phyloP scores from a whole-genome alignment of 2,113 vertebrate genomes.

The Phaethornis superciliosus region DNA sequence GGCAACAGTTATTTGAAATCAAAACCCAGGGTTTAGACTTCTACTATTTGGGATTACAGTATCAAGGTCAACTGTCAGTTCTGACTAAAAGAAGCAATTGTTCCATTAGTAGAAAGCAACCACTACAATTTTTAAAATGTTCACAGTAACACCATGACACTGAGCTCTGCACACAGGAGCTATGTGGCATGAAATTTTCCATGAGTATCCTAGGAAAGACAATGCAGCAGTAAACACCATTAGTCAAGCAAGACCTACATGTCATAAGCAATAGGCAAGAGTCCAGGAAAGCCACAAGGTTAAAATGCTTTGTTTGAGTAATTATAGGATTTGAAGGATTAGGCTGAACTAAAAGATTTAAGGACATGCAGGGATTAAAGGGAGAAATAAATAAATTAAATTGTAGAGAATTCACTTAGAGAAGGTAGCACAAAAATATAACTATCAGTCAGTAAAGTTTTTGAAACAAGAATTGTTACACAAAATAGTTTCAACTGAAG shows the following conservation, averaged over 20 bases:
- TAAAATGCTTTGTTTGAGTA: slow-evolving; percentile 68
- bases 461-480: not conserved
- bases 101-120: not conserved
- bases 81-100: not conserved
- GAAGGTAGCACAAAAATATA: not conserved
- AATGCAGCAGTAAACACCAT: slow-evolving; percentile 38
- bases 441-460: not conserved
- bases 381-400: slow-evolving; percentile 52
- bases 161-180: not conserved
- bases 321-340: slow-evolving; percentile 69
- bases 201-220: slow-evolving; percentile 28
- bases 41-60: not conserved
- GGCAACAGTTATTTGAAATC: not conserved
- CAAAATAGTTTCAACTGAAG: not conserved
- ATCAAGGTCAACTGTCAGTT: not conserved
- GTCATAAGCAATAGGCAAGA: slow-evolving; percentile 49
- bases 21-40: not conserved
- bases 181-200: slow-evolving; percentile 8
- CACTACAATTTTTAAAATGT: not conserved
- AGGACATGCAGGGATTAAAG: slow-evolving; percentile 57
- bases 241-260: slow-evolving; percentile 35
- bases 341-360: slow-evolving; percentile 39
- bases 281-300: slow-evolving; percentile 60
- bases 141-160: not conserved
- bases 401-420: slow-evolving; percentile 8